Evolutionary conservation across 2,888 invertebrate genomes (phyloP), one percentile per base, ranked within the genome.

Genomic region (Cepaea hortensis): DNA sequence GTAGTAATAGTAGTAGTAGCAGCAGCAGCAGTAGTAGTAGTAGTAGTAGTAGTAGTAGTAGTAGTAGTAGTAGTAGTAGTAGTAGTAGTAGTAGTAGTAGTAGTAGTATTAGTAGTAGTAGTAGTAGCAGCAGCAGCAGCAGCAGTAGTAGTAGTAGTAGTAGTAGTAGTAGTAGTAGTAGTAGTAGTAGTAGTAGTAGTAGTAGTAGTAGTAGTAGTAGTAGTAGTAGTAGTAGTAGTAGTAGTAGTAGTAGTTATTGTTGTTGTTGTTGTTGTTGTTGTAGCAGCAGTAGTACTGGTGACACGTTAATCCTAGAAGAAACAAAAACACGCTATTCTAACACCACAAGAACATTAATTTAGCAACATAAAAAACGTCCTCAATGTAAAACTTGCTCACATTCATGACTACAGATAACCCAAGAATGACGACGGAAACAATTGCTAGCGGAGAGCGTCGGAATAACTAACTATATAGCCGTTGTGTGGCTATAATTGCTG

Each of bases 21-120:
- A 55, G 55, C 2, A 55, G 55, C 2, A 55, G 55, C 4, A 15
- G 20, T 80, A 18, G 61, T 46, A 50, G 50, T 15, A 55, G 70
- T 50, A 61, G 55, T 80, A 23, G n/a, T n/a, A 80, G 55, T 50
- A 61, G 55, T 50, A 80, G 23, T 4, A 50, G 35, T 75, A 23
- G 75, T 75, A 46, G 75, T 75, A 46, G 35, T 75, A 46, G 75
- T 75, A 46, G 75, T 35, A 46, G 75, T 23, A 18, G 75, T 75
- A 46, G 75, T 75, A 75, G 75, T 75, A 75, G 75, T 75, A 75
- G 75, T 75, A 68, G 68, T 68, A 68, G 11, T 68, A 68, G 68
- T 68, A 68, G 68, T 68, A 68, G 68, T 68, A 68, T 3, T 68
- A 68, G 68, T 68, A 68, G 68, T n/a, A 68, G 68, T 3, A 68